These are phyloP conservation scores for Nasonovia ribisnigri DNA, from an alignment of 2,888 invertebrate species.

Conservation along the genomic window DNA sequence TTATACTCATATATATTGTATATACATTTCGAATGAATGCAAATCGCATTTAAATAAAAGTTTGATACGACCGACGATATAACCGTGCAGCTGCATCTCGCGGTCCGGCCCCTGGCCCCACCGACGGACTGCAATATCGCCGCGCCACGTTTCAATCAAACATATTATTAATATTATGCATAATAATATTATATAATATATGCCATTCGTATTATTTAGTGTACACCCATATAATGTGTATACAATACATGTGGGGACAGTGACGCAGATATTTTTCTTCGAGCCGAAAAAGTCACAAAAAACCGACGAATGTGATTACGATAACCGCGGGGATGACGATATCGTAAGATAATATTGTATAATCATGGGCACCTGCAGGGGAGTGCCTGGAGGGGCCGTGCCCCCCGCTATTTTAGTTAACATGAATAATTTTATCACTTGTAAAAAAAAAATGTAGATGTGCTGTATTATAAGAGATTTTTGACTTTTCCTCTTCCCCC, in stretches of 20 bases:
- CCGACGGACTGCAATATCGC: neutral
- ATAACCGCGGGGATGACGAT: neutral
- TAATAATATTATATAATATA: neutral
- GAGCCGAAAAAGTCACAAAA: conserved; percentile 1
- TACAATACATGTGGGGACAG: neutral
- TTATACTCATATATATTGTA: conserved; percentile 30
- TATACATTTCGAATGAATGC: conserved; percentile 59
- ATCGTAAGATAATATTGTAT: neutral
- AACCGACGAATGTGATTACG: neutral
- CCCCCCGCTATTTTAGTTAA: too few relatives aligned
- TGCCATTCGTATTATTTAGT: neutral
- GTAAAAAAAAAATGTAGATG: too few relatives aligned
- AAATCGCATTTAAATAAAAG: conserved; percentile 64
- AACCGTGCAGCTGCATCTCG: conserved; percentile 52
- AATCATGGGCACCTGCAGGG: too few relatives aligned
- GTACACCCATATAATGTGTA: neutral
- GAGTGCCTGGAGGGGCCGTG: too few relatives aligned
- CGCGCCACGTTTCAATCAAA: neutral
- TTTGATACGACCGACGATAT: conserved; percentile 62
- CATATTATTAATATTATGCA: neutral
- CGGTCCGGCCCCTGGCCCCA: neutral
- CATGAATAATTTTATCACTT: too few relatives aligned
- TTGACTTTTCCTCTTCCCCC: too few relatives aligned
- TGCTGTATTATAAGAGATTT: too few relatives aligned
- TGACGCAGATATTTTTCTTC: neutral